These are phyloP conservation scores for Chironomus striatipennis DNA, from an alignment of 1,140 invertebrate species.

Conservation along the genomic window DNA sequence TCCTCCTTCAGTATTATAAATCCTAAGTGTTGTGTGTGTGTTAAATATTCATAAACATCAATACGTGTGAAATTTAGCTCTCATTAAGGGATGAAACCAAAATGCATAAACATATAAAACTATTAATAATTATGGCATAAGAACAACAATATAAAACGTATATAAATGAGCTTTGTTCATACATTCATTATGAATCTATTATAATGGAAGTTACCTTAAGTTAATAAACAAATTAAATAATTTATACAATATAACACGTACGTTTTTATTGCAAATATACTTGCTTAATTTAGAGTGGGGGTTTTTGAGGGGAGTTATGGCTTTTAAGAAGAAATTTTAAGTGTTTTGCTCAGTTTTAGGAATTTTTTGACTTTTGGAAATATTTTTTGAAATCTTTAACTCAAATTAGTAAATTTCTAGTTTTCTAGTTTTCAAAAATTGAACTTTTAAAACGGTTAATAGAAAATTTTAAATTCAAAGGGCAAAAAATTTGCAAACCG, in stretches of 20 bases:
- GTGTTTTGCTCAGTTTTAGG: too few relatives aligned
- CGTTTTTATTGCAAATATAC: conserved; percentile 7
- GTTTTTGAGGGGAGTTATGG: too few relatives aligned
- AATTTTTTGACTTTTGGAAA: too few relatives aligned
- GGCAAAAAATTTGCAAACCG: too few relatives aligned
- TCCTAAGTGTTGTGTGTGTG: too few relatives aligned
- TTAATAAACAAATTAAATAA: conserved; percentile 21
- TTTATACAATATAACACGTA: conserved; percentile 21
- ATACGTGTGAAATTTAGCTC: neutral
- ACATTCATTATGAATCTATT: conserved; percentile 13
- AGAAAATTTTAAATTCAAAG: too few relatives aligned
- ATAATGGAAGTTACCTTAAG: neutral
- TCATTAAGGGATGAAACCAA: neutral
- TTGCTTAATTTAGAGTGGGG: neutral
- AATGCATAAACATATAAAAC: conserved; percentile 1
- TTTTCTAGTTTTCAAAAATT: too few relatives aligned
- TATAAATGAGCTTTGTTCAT: neutral
- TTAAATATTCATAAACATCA: conserved; percentile 9
- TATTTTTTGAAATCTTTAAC: too few relatives aligned
- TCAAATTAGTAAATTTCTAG: too few relatives aligned
- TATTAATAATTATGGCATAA: conserved; percentile 5
- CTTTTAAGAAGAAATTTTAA: too few relatives aligned
- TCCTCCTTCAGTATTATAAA: too few relatives aligned
- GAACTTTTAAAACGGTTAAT: too few relatives aligned
- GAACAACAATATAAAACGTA: neutral